Conservation (phyloP, 2,113 vertebrate species). For the Phycodurus eques region DNA sequence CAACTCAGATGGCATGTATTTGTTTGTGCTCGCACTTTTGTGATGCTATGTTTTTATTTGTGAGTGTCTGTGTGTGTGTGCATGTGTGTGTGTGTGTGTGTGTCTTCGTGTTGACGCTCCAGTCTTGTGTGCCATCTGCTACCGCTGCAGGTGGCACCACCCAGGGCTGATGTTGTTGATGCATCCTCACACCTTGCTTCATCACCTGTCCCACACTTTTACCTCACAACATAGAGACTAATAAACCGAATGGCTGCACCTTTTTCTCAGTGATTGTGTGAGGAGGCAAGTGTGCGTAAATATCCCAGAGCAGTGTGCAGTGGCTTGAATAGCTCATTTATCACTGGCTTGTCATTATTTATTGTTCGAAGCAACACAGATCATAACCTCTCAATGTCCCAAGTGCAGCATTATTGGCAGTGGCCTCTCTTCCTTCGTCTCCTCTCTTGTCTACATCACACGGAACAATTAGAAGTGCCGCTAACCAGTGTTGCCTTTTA, state of each 20-base stretch:
- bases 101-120: conserved; percentile 52
- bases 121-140: conserved; percentile 77
- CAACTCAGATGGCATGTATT: not conserved
- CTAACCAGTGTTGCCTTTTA: conserved; percentile 45
- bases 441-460: conserved; percentile 49
- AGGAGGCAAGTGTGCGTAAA: not conserved
- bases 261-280: conserved; percentile 15
- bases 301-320: conserved; percentile 10
- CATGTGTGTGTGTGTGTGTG: conserved; percentile 3
- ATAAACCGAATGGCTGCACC: conserved; percentile 55
- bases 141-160: conserved; percentile 73
- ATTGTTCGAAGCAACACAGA: conserved; percentile 37
- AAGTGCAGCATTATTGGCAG: conserved; percentile 27
- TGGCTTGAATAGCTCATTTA: conserved; percentile 37
- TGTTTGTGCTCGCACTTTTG: not conserved
- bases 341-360: conserved; percentile 34
- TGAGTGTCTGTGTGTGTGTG: conserved; percentile 2
- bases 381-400: conserved; percentile 47
- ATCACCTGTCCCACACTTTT: conserved; percentile 71
- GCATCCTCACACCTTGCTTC: conserved; percentile 76
- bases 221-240: conserved; percentile 62
- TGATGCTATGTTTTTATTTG: not conserved
- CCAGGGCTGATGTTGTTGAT: conserved; percentile 75
- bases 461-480: conserved; percentile 59
- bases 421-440: conserved; percentile 28